Conservation (phyloP, 2,113 vertebrate species). For the Myotis davidii region DNA sequence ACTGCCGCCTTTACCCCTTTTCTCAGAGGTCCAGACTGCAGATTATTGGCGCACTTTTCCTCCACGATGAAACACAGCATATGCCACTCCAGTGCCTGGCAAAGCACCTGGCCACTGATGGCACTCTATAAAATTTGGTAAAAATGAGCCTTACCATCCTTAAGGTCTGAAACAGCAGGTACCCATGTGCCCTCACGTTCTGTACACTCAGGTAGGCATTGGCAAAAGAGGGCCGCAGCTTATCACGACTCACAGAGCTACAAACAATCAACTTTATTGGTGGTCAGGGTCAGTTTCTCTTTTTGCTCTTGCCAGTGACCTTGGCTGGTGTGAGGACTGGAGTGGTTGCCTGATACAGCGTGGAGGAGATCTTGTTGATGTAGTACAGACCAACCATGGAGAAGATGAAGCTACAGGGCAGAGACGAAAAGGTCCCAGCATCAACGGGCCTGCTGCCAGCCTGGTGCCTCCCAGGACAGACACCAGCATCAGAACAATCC, state of each 20-base stretch:
- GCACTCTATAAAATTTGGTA: not conserved
- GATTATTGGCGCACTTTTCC: not conserved
- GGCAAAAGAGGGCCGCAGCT: not conserved
- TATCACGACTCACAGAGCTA: conserved; percentile 36
- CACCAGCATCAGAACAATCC: not conserved
- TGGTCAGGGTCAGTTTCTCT: conserved; percentile 89
- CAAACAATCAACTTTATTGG: conserved; percentile 84
- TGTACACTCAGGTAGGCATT: not conserved
- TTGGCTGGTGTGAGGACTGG: conserved; percentile 86
- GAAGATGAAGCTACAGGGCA: conserved; percentile 91
- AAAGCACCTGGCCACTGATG: not conserved
- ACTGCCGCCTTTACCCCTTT: not conserved
- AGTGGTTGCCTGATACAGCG: conserved; percentile 91
- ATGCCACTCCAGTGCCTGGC: not conserved
- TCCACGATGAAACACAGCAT: not conserved
- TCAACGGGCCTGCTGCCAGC: not conserved
- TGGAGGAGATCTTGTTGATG: conserved; percentile 97
- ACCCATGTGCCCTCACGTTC: not conserved
- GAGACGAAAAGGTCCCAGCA: accelerated
- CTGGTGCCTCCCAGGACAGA: not conserved
- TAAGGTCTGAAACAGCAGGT: not conserved
- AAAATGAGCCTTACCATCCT: not conserved
- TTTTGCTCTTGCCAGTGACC: conserved; percentile 93
- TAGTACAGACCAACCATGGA: conserved; percentile 95
- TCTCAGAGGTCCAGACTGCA: not conserved